phyloP scores from a whole-genome alignment of 1,140 invertebrate genomes.

The Conopomorpha cramerella region DNA sequence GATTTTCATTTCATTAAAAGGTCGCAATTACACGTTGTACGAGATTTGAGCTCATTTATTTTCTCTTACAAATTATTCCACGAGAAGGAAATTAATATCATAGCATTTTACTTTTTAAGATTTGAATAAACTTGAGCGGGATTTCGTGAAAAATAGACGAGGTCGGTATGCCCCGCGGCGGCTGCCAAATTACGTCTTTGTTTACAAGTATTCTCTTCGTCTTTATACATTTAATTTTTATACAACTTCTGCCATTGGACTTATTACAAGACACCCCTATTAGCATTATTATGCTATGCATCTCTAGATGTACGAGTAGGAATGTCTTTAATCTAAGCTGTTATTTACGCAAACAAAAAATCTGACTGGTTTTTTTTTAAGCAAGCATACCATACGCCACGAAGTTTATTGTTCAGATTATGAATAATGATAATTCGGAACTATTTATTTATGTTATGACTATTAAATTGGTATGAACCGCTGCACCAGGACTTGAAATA shows the following conservation, averaged over 20 bases:
- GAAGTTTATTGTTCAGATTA: too few relatives aligned
- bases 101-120: constrained; percentile 51
- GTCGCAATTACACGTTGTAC: constrained; percentile 46
- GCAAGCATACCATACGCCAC: too few relatives aligned
- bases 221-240: too few relatives aligned
- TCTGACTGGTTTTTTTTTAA: too few relatives aligned
- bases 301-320: background rate
- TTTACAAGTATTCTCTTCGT: constrained; percentile 34
- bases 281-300: constrained; percentile 4
- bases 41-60: constrained; percentile 52
- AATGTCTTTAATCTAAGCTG: background rate
- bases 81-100: constrained; percentile 52
- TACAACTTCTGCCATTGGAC: background rate
- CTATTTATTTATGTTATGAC: too few relatives aligned
- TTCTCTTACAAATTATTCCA: constrained; percentile 40
- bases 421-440: too few relatives aligned
- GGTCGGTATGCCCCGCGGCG: constrained; percentile 29
- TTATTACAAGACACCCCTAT: constrained; percentile 15
- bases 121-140: constrained; percentile 48
- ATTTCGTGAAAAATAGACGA: constrained; percentile 52
- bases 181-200: constrained; percentile 51
- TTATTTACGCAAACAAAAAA: too few relatives aligned
- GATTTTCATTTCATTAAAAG: constrained; percentile 44
- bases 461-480: too few relatives aligned
- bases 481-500: too few relatives aligned